phyloP scores from a whole-genome alignment of 2,797 vertebrate genomes.

The Threskiornis aethiopicus region DNA sequence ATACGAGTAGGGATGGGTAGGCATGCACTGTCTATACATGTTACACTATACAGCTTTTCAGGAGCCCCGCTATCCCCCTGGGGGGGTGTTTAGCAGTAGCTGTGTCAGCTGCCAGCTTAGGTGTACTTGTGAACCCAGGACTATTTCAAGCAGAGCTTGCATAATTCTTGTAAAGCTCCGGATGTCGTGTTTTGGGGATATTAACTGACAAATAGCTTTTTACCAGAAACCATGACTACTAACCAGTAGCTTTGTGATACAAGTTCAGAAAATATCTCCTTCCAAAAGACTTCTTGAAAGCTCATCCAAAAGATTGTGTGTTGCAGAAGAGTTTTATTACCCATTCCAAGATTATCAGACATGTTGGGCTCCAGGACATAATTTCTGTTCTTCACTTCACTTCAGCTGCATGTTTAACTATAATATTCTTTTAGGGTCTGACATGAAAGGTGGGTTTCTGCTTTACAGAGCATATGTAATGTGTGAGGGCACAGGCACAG shows the following conservation, averaged over 20 bases:
- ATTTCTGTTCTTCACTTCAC: background rate
- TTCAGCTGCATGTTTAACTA: background rate
- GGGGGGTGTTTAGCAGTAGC: background rate
- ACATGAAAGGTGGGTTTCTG: background rate
- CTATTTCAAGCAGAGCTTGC: background rate
- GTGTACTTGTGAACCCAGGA: background rate
- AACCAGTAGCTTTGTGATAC: background rate
- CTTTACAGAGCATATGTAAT: background rate
- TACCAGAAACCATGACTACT: background rate
- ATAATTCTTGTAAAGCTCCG: background rate
- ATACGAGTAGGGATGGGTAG: background rate
- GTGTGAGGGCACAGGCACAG: background rate
- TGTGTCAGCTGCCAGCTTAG: background rate
- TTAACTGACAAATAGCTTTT: background rate
- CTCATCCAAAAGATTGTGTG: background rate
- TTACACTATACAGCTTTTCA: background rate
- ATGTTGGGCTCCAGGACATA: fast-evolving
- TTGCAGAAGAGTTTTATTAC: background rate
- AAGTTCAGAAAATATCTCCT: background rate
- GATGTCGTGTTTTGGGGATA: background rate
- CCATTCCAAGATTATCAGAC: background rate
- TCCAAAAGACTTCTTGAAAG: background rate
- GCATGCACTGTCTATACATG: background rate
- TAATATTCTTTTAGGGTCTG: background rate
- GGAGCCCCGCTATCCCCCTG: background rate